Evolutionary conservation across 2,113 vertebrate species (phyloP).

Genomic region (Lepidothrix coronata): DNA sequence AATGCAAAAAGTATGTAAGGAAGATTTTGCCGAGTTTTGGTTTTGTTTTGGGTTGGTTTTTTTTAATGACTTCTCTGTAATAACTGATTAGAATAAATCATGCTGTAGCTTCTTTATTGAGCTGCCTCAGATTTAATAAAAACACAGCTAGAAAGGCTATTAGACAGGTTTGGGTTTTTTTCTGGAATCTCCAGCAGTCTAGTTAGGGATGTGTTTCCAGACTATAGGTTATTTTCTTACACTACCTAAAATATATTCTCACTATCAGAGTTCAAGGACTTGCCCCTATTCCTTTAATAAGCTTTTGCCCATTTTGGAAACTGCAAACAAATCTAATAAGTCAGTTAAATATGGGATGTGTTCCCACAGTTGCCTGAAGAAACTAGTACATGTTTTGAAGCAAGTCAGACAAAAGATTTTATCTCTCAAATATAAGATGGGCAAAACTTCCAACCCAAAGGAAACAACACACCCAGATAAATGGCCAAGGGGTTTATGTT

Average conservation of each 20-base stretch:
- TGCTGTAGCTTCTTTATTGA: not conserved
- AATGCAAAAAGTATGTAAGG: not conserved
- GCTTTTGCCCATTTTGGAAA: constrained; percentile 7
- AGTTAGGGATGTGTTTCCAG: not conserved
- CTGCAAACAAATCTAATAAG: not conserved
- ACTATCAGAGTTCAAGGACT: not conserved
- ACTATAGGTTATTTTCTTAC: not conserved
- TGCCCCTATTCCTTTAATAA: not conserved
- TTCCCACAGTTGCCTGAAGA: constrained; percentile 8
- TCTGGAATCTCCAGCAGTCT: not conserved
- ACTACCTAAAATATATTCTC: not conserved
- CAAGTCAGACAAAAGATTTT: constrained; percentile 21
- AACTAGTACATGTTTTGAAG: not conserved
- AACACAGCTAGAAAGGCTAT: not conserved
- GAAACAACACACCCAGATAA: not conserved
- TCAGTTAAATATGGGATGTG: not conserved
- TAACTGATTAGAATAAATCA: constrained; percentile 51
- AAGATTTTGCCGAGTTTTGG: not conserved
- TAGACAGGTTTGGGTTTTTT: not conserved
- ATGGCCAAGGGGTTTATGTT: not conserved
- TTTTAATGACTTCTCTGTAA: constrained; percentile 21
- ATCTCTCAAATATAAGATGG: not conserved
- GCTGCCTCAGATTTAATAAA: constrained; percentile 27
- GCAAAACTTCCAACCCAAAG: constrained; percentile 12
- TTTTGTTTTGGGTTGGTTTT: not conserved